Evolutionary conservation across 2,113 vertebrate genomes (phyloP).

Genomic region (Todiramphus chloris): DNA sequence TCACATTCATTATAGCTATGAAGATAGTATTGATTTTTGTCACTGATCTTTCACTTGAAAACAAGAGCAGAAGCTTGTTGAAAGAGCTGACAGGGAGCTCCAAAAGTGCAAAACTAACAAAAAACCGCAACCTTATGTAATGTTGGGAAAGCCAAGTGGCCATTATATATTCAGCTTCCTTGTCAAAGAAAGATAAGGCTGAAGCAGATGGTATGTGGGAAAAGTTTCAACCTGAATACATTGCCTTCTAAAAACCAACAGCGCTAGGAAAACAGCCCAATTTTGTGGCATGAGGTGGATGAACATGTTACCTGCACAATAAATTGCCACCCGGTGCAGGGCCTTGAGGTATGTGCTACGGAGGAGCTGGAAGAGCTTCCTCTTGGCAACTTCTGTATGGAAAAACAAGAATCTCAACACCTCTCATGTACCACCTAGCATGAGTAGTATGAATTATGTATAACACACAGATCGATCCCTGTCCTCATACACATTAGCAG

Average conservation of each 20-base stretch:
- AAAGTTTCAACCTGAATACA: slow-evolving; percentile 55
- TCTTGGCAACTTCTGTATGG: fast-evolving
- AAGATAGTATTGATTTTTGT: slow-evolving; percentile 41
- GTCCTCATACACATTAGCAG: fast-evolving
- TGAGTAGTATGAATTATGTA: neutral
- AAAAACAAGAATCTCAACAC: neutral
- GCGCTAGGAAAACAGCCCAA: neutral
- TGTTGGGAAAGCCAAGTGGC: slow-evolving; percentile 17
- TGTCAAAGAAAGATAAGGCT: slow-evolving; percentile 5
- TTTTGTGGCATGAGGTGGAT: neutral
- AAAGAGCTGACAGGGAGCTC: neutral
- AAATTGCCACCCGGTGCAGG: neutral
- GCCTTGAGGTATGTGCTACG: neutral
- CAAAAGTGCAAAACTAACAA: neutral
- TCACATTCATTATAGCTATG: slow-evolving; percentile 35
- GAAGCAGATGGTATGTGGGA: slow-evolving; percentile 42
- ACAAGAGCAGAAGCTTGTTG: neutral
- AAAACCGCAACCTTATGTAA: slow-evolving; percentile 8
- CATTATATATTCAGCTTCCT: slow-evolving; percentile 38
- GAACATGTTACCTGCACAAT: neutral
- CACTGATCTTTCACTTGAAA: slow-evolving; percentile 5
- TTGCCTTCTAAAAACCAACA: slow-evolving; percentile 1
- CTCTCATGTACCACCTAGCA: neutral
- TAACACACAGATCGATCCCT: neutral
- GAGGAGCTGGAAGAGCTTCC: neutral